Base-by-base conservation (phyloP, 2,113 vertebrate genomes). In the Pseudonaja textilis region DNA sequence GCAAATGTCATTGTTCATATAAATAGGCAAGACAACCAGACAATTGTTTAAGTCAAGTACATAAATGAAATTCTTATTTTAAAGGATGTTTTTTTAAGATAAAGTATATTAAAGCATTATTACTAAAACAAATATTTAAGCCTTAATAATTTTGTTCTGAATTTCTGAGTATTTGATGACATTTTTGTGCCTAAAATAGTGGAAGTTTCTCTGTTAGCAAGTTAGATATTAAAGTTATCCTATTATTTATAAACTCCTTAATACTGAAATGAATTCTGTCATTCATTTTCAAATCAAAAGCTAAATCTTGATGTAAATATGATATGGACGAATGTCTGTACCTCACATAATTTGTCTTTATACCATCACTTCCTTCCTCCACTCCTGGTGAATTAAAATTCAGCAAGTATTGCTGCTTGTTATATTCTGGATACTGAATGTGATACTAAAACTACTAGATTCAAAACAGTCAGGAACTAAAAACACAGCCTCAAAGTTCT, bases 71-170 rank as follows among this genome's bases (percentile, higher is more conserved):
- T 7, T 85, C 29, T 85, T 61, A 23, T 89, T 89, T 85, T 86
- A 86, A 81, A 61, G n/a, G 14, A 50, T 93, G 29, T 57, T 57
- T 45, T 89, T 89, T 85, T 89, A 16, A 92, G 39, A 92, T 74
- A 55, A 29, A 29, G 34, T 54, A 12, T 7, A 42, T 89, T 92
- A 85, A 87, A 56, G 39, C 92, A 42, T 59, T 20, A 47, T 54
- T 90, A 85, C 2, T 90, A 90, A 93, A 52, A 90, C 61, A 59
- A 90, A 87, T 23, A 9, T 69, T 42, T 22, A 39, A 56, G 0
- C 18, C 45, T 52, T 88, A 52, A 52, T 57, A 86, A 54, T 55
- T 91, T 90, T 90, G 0, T 59, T 47, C 39, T 52, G 56, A 22
- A 64, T 16, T 9, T 45, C 1, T 92, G 8, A 85, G 47, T 69